These are phyloP conservation scores for Remorina albescens DNA, from an alignment of 2,797 vertebrate species.

Conservation along the genomic window DNA sequence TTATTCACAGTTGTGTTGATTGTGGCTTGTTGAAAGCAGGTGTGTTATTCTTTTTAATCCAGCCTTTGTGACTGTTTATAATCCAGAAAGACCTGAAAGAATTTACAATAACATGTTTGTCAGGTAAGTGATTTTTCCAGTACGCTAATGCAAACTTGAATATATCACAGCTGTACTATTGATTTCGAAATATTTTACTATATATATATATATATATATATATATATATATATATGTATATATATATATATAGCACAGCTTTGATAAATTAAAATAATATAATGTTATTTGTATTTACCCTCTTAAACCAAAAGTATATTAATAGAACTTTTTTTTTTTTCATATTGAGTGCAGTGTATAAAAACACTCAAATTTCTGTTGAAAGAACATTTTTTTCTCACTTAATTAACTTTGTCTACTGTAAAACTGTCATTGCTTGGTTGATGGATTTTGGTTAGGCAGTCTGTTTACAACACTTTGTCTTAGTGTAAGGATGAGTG, in stretches of 20 bases:
- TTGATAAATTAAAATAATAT: too few relatives aligned
- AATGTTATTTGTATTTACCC: neutral
- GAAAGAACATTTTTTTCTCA: neutral
- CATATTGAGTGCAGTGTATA: neutral
- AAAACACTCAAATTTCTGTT: neutral
- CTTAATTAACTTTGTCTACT: neutral
- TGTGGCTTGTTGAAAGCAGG: neutral
- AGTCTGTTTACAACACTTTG: conserved; percentile 1
- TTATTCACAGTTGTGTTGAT: conserved; percentile 15
- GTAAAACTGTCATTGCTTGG: neutral
- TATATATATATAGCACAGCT: too few relatives aligned
- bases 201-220: too few relatives aligned
- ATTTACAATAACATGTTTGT: neutral
- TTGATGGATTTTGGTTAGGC: neutral
- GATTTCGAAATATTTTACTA: too few relatives aligned
- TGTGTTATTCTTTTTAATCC: conserved; percentile 21
- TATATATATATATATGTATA: too few relatives aligned
- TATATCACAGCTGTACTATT: neutral
- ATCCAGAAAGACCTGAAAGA: neutral
- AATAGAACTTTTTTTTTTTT: neutral
- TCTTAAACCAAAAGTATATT: neutral
- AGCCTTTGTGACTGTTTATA: conserved; percentile 13
- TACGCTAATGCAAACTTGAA: neutral
- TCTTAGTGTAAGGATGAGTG: neutral
- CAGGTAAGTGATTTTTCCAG: conserved; percentile 5